These are phyloP conservation scores for Herminia tarsipennalis DNA, from an alignment of 2,888 invertebrate species.

Conservation along the genomic window DNA sequence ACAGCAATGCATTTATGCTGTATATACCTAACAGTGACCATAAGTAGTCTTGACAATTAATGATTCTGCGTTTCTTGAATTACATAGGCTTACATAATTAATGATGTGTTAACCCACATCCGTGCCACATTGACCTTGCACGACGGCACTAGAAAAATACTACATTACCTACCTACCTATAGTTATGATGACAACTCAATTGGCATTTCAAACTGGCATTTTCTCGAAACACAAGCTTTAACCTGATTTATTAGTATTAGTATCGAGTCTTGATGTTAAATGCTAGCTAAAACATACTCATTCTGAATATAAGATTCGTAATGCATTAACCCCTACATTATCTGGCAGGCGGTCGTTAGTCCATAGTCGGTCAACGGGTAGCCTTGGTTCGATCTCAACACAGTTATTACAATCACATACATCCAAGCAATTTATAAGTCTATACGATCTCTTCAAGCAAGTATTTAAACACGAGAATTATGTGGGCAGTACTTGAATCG, in stretches of 20 bases:
- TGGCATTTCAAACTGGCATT: too few relatives aligned
- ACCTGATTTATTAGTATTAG: too few relatives aligned
- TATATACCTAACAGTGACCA: neutral
- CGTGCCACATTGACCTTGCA: conserved; percentile 57
- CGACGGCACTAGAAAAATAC: conserved; percentile 9
- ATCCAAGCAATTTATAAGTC: conserved; percentile 59
- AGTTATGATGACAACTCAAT: too few relatives aligned
- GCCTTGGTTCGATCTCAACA: conserved; percentile 60
- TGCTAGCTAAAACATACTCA: neutral
- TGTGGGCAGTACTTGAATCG: conserved; percentile 64
- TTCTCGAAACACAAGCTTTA: too few relatives aligned
- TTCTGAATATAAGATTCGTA: conserved; percentile 12
- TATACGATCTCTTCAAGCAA: conserved; percentile 45
- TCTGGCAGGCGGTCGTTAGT: conserved; percentile 44
- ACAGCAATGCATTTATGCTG: too few relatives aligned
- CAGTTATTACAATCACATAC: conserved; percentile 56
- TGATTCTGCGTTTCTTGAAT: conserved; percentile 63
- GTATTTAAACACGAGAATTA: conserved; percentile 63
- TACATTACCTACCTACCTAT: too few relatives aligned
- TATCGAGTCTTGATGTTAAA: neutral
- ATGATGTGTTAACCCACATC: conserved; percentile 56
- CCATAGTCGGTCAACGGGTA: conserved; percentile 52
- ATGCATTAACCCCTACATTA: conserved; percentile 36
- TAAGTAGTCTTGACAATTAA: conserved; percentile 27
- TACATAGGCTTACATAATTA: conserved; percentile 64